A percentile compares a stretch with the other conserved stretches of the same genome.
Evolutionary conservation across 2,888 invertebrate genomes (phyloP).

Genomic region (Beris chalybata): DNA sequence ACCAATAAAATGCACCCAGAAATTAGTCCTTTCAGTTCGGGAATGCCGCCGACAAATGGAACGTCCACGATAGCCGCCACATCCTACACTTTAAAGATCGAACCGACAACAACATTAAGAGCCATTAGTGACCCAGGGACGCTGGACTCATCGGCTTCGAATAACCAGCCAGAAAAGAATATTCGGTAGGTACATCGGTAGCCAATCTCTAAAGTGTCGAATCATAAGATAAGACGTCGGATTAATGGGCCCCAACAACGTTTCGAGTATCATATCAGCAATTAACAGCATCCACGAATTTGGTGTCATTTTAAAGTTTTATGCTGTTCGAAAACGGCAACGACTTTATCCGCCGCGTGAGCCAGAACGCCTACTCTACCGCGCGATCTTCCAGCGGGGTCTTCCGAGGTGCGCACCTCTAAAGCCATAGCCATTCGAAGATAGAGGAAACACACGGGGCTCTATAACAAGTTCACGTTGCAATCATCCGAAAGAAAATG

Average conservation of each 20-base stretch:
- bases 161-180: constrained; percentile 30
- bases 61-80: not conserved
- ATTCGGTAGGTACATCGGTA: constrained; percentile 29
- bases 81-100: constrained; percentile 29
- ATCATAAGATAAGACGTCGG: constrained; percentile 30
- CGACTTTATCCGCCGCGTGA: constrained; percentile 24
- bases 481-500: constrained; percentile 16
- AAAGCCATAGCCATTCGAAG: no score
- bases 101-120: constrained; percentile 35
- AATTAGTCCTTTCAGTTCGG: constrained; percentile 28
- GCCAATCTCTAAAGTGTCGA: constrained; percentile 36
- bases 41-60: constrained; percentile 23
- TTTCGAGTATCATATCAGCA: constrained; percentile 38
- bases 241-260: constrained; percentile 34
- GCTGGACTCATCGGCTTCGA: constrained; percentile 17
- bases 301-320: constrained; percentile 31
- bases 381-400: no score
- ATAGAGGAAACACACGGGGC: not conserved
- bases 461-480: constrained; percentile 10
- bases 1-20: constrained; percentile 34
- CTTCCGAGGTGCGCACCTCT: no score
- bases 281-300: constrained; percentile 36
- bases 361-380: constrained; percentile 10
- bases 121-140: constrained; percentile 34
- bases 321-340: constrained; percentile 19